Evolutionary conservation across 2,888 invertebrate genomes (phyloP).

Genomic region (Cotesia congregata): DNA sequence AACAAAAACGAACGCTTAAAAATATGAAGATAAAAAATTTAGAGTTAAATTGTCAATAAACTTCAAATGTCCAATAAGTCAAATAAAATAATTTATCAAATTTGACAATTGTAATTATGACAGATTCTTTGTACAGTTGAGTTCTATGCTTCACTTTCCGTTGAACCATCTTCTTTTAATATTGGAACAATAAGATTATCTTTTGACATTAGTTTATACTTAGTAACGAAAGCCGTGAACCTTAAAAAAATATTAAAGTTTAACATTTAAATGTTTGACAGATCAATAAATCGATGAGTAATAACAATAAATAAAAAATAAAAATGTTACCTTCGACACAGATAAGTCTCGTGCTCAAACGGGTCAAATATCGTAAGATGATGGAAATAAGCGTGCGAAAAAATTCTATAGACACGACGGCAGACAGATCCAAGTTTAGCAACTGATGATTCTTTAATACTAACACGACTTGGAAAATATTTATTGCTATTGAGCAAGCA

Average conservation of each 20-base stretch:
- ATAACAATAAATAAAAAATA: not conserved
- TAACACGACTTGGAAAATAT: conserved; percentile 99
- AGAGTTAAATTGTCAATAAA: too few relatives aligned
- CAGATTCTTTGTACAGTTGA: not conserved
- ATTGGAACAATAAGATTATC: conserved; percentile 99
- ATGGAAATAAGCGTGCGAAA: conserved; percentile 99
- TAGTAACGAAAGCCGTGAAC: conserved; percentile 98
- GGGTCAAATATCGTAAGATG: conserved; percentile 97
- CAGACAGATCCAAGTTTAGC: conserved; percentile 99
- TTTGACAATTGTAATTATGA: conserved; percentile 1
- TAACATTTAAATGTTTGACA: not conserved
- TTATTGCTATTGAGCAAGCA: conserved; percentile 99
- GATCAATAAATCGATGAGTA: conserved; percentile 5
- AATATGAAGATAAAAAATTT: too few relatives aligned
- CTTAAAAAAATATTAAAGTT: conserved; percentile 61
- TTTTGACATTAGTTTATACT: conserved; percentile 98
- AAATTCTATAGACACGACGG: conserved; percentile 98
- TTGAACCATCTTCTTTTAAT: conserved; percentile 79
- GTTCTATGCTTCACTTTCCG: conserved; percentile 21
- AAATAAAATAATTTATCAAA: not conserved
- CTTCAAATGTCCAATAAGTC: not conserved
- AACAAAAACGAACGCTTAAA: too few relatives aligned
- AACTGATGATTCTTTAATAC: conserved; percentile 98
- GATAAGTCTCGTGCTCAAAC: conserved; percentile 95
- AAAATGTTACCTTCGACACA: conserved; percentile 80